Conservation (phyloP, 2,888 invertebrate species). For the Philaethria dido region DNA sequence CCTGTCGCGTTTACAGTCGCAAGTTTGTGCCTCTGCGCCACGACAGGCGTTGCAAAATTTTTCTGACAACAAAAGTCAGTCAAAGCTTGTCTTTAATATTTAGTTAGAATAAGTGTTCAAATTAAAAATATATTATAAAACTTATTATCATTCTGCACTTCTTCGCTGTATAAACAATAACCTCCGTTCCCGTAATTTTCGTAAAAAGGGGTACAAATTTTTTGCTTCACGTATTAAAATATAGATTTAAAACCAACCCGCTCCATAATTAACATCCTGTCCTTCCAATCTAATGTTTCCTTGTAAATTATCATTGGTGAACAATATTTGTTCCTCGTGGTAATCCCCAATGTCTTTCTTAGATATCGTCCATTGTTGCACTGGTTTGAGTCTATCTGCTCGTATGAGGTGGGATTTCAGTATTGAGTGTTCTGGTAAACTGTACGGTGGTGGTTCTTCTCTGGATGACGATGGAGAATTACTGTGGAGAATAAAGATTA, state of each 20-base stretch:
- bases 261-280: slow-evolving; percentile 72
- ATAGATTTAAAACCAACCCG: slow-evolving; percentile 57
- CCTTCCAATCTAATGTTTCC: slow-evolving; percentile 60
- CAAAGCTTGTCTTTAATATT: no score
- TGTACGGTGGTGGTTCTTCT: slow-evolving; percentile 70
- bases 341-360: slow-evolving; percentile 76
- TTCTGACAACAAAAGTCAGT: no score
- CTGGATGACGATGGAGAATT: slow-evolving; percentile 66
- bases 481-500: slow-evolving; percentile 47
- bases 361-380: slow-evolving; percentile 79
- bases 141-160: no score
- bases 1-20: no score
- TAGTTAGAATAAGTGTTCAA: no score
- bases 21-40: no score
- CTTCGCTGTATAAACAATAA: no score
- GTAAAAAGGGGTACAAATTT: no score
- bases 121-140: no score
- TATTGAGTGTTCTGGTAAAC: slow-evolving; percentile 72
- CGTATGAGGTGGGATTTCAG: slow-evolving; percentile 75
- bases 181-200: no score
- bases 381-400: slow-evolving; percentile 59
- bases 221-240: no score
- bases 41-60: no score
- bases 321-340: slow-evolving; percentile 76
- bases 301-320: slow-evolving; percentile 75